These are phyloP conservation scores for Hirtodrosophila alboralis DNA, from an alignment of 2,888 invertebrate genomes.

Conservation along the genomic window DNA sequence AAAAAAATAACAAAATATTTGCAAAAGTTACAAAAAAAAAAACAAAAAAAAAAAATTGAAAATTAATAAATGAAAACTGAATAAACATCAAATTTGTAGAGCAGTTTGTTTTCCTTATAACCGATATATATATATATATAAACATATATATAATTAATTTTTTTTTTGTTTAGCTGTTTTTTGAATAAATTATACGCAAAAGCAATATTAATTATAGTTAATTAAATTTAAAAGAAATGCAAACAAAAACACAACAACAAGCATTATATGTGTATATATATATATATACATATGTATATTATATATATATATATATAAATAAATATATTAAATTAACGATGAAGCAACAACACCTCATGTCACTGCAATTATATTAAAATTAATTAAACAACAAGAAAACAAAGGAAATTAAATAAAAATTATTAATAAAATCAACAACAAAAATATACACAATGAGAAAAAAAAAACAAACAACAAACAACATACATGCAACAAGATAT, in stretches of 20 bases:
- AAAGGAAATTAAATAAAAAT: slow-evolving; percentile 75
- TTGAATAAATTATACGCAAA: slow-evolving; percentile 80
- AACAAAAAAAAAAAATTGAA: slow-evolving; percentile 11
- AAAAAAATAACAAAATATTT: slow-evolving; percentile 6
- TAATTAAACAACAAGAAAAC: slow-evolving; percentile 79
- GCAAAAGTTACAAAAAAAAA: slow-evolving; percentile 16
- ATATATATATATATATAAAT: slow-evolving; percentile 45
- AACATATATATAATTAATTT: slow-evolving; percentile 23
- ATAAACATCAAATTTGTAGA: slow-evolving; percentile 47
- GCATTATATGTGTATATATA: slow-evolving; percentile 39
- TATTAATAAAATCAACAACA: slow-evolving; percentile 69
- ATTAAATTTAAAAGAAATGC: slow-evolving; percentile 74
- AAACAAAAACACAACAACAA: slow-evolving; percentile 46
- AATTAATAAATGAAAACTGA: slow-evolving; percentile 26
- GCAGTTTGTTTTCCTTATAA: slow-evolving; percentile 66
- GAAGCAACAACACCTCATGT: slow-evolving; percentile 81
- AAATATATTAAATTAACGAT: slow-evolving; percentile 66
- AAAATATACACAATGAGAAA: slow-evolving; percentile 37
- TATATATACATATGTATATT: slow-evolving; percentile 27
- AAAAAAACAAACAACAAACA: slow-evolving; percentile 41
- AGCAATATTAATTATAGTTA: slow-evolving; percentile 84
- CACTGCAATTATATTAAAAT: slow-evolving; percentile 82
- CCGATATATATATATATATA: slow-evolving; percentile 36
- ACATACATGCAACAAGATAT: slow-evolving; percentile 55
- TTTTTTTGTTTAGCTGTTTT: slow-evolving; percentile 75